A percentile compares a stretch with the other conserved stretches of the same genome.
phyloP scores from a whole-genome alignment of 1,140 invertebrate genomes.

The Portunus trituberculatus region DNA sequence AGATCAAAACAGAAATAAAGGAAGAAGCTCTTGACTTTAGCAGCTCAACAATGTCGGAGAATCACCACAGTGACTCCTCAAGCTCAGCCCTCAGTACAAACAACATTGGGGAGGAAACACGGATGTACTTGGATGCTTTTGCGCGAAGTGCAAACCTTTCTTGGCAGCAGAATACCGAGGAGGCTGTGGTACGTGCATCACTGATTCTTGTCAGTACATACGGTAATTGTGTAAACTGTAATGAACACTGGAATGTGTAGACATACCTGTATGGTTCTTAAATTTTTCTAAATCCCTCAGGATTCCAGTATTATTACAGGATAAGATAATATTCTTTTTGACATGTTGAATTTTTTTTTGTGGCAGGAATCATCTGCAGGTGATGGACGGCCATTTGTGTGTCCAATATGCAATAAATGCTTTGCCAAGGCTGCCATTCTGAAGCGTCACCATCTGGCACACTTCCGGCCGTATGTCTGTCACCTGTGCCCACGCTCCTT shows the following conservation, averaged over 20 bases:
- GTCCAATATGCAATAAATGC: constrained; percentile 77
- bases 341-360: not conserved
- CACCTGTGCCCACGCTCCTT: constrained; percentile 76
- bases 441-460: constrained; percentile 77
- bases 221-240: not conserved
- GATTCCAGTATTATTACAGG: too few relatives aligned
- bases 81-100: constrained; percentile 42
- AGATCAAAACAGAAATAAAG: constrained; percentile 70
- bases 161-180: constrained; percentile 47
- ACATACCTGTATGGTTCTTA: too few relatives aligned
- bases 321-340: too few relatives aligned
- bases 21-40: constrained; percentile 72
- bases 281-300: too few relatives aligned
- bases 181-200: constrained; percentile 25
- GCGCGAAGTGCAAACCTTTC: constrained; percentile 68
- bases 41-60: constrained; percentile 62
- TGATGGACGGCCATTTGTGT: constrained; percentile 73
- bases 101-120: constrained; percentile 69
- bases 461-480: constrained; percentile 77
- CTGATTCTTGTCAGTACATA: not conserved
- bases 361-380: constrained; percentile 44
- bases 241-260: not conserved
- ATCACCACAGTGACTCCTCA: constrained; percentile 36
- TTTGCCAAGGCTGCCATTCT: constrained; percentile 77
- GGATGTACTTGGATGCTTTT: constrained; percentile 74